Evolutionary conservation across 2,113 vertebrate species (phyloP).

Genomic region (Aythya baeri): DNA sequence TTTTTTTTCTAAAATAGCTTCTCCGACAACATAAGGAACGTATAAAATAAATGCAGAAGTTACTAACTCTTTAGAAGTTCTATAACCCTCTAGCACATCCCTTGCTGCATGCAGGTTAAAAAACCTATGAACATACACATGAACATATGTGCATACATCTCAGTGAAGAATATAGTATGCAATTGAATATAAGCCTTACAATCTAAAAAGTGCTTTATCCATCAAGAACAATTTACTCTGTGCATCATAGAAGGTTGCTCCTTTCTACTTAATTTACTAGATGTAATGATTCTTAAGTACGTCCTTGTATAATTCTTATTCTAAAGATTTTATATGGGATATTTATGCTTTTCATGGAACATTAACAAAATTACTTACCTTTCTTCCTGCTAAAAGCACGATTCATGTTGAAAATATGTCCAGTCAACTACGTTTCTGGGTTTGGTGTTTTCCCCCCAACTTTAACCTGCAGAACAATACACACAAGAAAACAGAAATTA

Average conservation of each 20-base stretch:
- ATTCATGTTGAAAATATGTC: conserved; percentile 52
- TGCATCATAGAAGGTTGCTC: background rate
- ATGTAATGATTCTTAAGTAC: background rate
- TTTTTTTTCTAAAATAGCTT: accelerated
- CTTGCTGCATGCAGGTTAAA: background rate
- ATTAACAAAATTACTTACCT: conserved; percentile 1
- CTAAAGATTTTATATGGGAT: background rate
- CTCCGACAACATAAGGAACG: background rate
- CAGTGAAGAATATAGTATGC: background rate
- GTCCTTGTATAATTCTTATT: background rate
- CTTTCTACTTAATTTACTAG: background rate
- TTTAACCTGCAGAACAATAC: background rate
- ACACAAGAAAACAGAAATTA: background rate
- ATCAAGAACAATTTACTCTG: background rate
- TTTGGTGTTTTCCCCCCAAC: background rate
- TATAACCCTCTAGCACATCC: background rate
- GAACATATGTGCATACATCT: accelerated
- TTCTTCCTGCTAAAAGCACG: conserved; percentile 70
- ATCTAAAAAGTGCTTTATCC: background rate
- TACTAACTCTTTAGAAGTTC: background rate
- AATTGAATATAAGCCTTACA: background rate
- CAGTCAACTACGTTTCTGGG: background rate
- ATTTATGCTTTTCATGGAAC: background rate
- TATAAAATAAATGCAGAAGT: background rate
- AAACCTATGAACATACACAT: too few species aligned